A percentile compares a stretch with the other conserved stretches of the same genome.
Conservation (phyloP, 2,113 vertebrate genomes). For the Phaethornis superciliosus region DNA sequence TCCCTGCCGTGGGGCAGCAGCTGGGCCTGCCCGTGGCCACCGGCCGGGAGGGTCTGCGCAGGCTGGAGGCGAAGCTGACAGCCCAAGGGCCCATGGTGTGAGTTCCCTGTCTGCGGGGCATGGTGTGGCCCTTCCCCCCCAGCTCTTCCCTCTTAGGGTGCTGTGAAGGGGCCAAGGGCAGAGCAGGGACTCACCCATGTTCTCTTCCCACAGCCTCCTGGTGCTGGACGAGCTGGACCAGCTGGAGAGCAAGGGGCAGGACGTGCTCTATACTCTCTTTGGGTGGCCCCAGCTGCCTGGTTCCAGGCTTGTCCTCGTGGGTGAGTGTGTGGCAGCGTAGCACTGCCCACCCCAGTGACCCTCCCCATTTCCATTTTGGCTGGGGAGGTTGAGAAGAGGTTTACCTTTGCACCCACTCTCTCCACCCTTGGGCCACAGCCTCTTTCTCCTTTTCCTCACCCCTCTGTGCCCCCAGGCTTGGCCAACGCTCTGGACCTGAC, state of each 20-base stretch:
- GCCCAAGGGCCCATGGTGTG: slow-evolving; percentile 85
- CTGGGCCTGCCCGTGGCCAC: slow-evolving; percentile 66
- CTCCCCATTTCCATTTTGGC: background rate
- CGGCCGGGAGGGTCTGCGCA: slow-evolving; percentile 53
- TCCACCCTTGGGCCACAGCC: background rate
- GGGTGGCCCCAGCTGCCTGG: slow-evolving; percentile 87
- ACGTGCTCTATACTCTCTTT: slow-evolving; percentile 94
- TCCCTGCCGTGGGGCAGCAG: slow-evolving; percentile 83
- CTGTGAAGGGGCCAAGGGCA: background rate
- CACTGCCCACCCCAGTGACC: background rate
- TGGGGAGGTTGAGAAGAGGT: accelerated
- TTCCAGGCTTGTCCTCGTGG: slow-evolving; percentile 89
- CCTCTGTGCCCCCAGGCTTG: slow-evolving; percentile 75
- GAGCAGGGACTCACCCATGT: background rate
- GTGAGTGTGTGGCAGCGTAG: slow-evolving; percentile 63
- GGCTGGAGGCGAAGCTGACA: slow-evolving; percentile 83
- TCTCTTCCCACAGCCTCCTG: slow-evolving; percentile 78
- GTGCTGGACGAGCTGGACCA: slow-evolving; percentile 97
- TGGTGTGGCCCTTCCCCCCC: accelerated
- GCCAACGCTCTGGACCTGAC: slow-evolving; percentile 95
- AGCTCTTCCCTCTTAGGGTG: background rate
- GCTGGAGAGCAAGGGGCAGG: slow-evolving; percentile 92
- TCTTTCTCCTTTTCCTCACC: background rate
- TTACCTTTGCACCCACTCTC: background rate
- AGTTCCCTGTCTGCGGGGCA: slow-evolving; percentile 51